Base-by-base conservation (phyloP, 2,797 vertebrate species). In the Smutsia temminckii region DNA sequence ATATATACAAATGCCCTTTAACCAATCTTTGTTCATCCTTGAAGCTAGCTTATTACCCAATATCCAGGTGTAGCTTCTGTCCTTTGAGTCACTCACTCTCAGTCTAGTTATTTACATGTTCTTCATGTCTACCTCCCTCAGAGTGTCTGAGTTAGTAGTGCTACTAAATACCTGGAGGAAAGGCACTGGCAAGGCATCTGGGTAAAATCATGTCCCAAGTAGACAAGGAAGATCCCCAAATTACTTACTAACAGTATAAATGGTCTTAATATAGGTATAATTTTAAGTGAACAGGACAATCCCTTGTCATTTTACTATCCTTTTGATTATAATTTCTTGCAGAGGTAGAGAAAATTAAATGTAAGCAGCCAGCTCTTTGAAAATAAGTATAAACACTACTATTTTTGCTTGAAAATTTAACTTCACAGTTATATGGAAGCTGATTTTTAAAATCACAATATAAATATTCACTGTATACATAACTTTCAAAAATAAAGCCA, bases 401-500 rank as follows among this genome's bases (percentile, higher is more conserved):
- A 92, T n/a, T 86, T 89, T 64, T 75, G 51, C 55, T 49, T 84
- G 29, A 57, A 84, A 91, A 86, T 23, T 59, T 42, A 92, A 17
- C 49, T 75, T 63, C 42, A 59, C 12, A 94, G 71, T 90, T 85
- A 17, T 55, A 85, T 68, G 55, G 40, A 63, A 94, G 89, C 27
- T 63, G 10, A 57, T 46, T 63, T 69, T 46, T 12, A n/a, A 80
- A 42, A 32, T 74, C 69, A 59, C 6, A 91, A 74, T 37, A 89
- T 68, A 95, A 68, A 88, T 66, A 78, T 68, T 78, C 80, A 88
- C 16, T 83, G 85, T 71, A 83, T 55, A 69, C 2, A 86, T 46
- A 95, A 94, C 34, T 49, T 89, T 83, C 84, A 89, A 42, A 95
- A 88, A 90, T 74, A 71, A 27, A 93, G 74, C 17, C 59, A 40